These are phyloP conservation scores for Chymomyza caudatula DNA, from an alignment of 2,888 invertebrate species.

Conservation along the genomic window DNA sequence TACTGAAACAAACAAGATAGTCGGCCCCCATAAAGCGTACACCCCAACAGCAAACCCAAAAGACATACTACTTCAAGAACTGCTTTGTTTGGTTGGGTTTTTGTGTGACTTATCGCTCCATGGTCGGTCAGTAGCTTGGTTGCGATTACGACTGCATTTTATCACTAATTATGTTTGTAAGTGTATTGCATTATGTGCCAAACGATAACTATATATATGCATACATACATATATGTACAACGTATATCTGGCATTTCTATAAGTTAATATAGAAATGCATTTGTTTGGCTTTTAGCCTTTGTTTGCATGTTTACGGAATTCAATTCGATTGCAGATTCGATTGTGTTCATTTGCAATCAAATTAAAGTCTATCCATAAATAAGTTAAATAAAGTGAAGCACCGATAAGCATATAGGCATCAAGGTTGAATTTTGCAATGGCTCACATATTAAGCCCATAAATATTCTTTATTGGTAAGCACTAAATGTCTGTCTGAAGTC, in stretches of 20 bases:
- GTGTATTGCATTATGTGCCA: neutral
- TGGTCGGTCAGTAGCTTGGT: conserved; percentile 1
- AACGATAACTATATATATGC: neutral
- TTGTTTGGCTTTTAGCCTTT: neutral
- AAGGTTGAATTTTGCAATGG: neutral
- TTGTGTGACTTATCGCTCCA: neutral
- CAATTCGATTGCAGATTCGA: neutral
- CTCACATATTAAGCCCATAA: too few relatives aligned
- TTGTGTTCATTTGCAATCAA: neutral
- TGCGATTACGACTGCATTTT: conserved; percentile 37
- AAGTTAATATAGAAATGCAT: neutral
- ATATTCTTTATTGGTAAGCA: neutral
- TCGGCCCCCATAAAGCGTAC: neutral
- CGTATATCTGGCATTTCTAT: neutral
- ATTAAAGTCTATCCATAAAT: neutral
- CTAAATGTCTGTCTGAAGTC: neutral
- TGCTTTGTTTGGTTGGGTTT: neutral
- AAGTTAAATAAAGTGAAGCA: neutral
- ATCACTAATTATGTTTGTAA: conserved; percentile 32
- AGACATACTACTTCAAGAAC: neutral
- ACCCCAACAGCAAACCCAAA: conserved; percentile 11
- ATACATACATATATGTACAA: conserved; percentile 11
- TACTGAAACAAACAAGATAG: conserved; percentile 5
- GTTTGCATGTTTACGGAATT: neutral
- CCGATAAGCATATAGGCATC: neutral